Conservation (phyloP, 2,888 invertebrate species). For the Lepeophtheirus nordmannii region DNA sequence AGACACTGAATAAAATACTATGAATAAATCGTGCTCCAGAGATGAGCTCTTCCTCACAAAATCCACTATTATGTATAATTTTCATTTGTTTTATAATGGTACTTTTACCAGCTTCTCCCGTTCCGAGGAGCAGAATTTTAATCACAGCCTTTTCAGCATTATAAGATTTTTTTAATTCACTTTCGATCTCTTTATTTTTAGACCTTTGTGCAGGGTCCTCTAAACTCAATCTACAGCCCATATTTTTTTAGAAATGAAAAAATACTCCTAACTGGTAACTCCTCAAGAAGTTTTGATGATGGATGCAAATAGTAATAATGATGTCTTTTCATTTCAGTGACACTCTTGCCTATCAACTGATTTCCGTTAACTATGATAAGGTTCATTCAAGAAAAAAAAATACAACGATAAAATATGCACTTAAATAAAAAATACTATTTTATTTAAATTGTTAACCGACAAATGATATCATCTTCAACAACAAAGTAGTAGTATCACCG, state of each 20-base stretch:
- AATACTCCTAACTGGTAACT: background rate
- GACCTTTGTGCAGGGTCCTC: background rate
- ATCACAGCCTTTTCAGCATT: background rate
- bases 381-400: too few relatives aligned
- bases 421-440: too few relatives aligned
- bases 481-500: too few relatives aligned
- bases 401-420: too few relatives aligned
- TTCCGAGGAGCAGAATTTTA: constrained; percentile 18
- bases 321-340: constrained; percentile 3
- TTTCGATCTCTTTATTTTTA: background rate
- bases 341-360: background rate
- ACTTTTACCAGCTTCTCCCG: constrained; percentile 20
- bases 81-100: constrained; percentile 23
- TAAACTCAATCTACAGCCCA: background rate
- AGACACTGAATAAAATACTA: background rate
- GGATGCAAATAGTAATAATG: too few relatives aligned
- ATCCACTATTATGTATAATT: constrained; percentile 15
- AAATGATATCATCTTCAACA: too few relatives aligned
- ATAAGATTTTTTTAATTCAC: background rate
- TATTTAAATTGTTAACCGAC: too few relatives aligned
- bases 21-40: constrained; percentile 1
- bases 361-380: background rate
- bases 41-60: background rate
- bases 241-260: background rate
- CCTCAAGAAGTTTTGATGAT: too few relatives aligned